Evolutionary conservation across 2,888 invertebrate species (phyloP).

Genomic region (Drosophila cracens): DNA sequence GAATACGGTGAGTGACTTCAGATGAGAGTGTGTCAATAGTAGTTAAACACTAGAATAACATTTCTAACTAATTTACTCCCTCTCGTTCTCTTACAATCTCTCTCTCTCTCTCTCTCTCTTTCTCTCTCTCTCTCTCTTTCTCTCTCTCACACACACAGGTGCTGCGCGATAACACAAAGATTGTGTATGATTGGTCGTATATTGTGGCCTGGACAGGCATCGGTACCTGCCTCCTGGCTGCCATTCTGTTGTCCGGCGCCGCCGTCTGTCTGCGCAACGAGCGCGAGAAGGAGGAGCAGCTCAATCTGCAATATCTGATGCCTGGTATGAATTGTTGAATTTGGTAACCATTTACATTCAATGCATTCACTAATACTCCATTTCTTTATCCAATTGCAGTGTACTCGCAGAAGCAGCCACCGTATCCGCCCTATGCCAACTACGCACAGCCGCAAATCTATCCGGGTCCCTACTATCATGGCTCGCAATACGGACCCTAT

Average conservation of each 20-base stretch:
- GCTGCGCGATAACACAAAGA: conserved; percentile 93
- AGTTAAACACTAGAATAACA: not conserved
- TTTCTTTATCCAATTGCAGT: conserved; percentile 86
- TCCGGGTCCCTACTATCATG: conserved; percentile 95
- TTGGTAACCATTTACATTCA: not conserved
- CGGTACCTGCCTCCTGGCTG: conserved; percentile 94
- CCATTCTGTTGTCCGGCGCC: conserved; percentile 96
- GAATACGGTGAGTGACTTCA: conserved; percentile 89
- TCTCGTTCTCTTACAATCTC: not conserved
- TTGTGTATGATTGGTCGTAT: conserved; percentile 98
- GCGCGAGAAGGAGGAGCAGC: conserved; percentile 96
- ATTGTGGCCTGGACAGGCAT: conserved; percentile 98
- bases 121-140: not conserved
- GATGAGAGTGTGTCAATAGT: not conserved
- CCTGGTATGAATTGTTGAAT: conserved; percentile 88
- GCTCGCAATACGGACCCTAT: conserved; percentile 96
- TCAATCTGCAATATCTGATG: conserved; percentile 99
- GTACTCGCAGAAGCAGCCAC: conserved; percentile 97
- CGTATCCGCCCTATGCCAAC: conserved; percentile 92
- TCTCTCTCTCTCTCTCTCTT: not conserved
- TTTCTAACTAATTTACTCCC: not conserved
- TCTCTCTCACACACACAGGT: conserved; percentile 86
- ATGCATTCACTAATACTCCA: not conserved
- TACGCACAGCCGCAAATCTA: conserved; percentile 93
- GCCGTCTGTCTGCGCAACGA: conserved; percentile 97